phyloP scores from a whole-genome alignment of 2,113 vertebrate genomes.

The Esox niger region DNA sequence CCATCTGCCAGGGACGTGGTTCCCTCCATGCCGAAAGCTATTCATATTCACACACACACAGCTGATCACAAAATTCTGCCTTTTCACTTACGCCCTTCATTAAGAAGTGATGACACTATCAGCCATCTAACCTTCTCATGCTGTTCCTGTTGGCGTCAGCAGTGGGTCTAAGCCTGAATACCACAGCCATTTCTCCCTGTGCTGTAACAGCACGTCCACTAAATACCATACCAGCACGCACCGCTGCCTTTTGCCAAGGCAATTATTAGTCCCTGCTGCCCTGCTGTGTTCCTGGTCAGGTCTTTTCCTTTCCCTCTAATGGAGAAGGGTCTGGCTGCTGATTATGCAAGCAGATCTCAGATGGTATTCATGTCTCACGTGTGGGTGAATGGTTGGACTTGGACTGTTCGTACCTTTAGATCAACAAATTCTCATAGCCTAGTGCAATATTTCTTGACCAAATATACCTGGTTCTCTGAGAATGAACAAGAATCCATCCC shows the following conservation, averaged over 20 bases:
- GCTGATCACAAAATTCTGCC: constrained; percentile 31
- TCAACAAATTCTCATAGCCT: too few species aligned
- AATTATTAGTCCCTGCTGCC: background rate
- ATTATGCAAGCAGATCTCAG: too few species aligned
- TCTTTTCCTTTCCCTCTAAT: too few species aligned
- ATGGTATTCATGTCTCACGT: too few species aligned
- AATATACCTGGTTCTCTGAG: too few species aligned
- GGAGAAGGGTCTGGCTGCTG: too few species aligned
- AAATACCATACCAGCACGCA: background rate
- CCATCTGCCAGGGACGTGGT: constrained; percentile 12
- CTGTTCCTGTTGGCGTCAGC: constrained; percentile 19
- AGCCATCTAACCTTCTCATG: background rate
- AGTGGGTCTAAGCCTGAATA: constrained; percentile 4
- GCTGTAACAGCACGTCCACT: background rate
- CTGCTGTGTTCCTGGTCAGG: background rate
- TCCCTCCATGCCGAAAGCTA: background rate
- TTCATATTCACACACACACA: background rate
- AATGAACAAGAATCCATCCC: too few species aligned
- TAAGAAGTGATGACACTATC: background rate
- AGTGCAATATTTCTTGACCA: too few species aligned
- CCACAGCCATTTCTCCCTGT: background rate
- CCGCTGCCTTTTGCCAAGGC: too few species aligned
- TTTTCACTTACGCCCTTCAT: background rate
- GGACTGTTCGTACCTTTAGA: too few species aligned
- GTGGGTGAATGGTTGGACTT: too few species aligned